phyloP scores from a whole-genome alignment of 2,797 vertebrate genomes.

The Odontamblyopus lacepedii region DNA sequence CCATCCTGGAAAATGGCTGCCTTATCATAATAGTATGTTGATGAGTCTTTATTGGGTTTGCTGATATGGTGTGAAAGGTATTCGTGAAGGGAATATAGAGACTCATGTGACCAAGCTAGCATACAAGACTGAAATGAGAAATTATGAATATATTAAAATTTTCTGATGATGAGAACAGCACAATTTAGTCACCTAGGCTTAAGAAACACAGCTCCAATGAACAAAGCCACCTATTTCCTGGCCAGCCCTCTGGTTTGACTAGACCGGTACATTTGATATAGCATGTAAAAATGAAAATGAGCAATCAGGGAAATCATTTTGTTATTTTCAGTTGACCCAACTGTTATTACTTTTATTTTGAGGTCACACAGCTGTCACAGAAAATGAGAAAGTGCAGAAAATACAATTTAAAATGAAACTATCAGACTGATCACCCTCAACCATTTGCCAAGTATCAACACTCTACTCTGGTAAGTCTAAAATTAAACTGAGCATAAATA shows the following conservation, averaged over 20 bases:
- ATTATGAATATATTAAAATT: too few relatives aligned
- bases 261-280: too few relatives aligned
- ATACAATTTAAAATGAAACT: constrained; percentile 10
- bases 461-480: not conserved
- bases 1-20: constrained; percentile 8
- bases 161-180: too few relatives aligned
- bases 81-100: constrained; percentile 1
- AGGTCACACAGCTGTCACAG: constrained; percentile 22
- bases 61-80: not conserved
- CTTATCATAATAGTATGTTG: constrained; percentile 1
- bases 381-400: constrained; percentile 14
- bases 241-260: too few relatives aligned
- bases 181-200: too few relatives aligned
- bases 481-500: not conserved
- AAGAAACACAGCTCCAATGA: too few relatives aligned
- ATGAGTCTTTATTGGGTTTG: not conserved
- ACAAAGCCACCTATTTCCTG: too few relatives aligned
- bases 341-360: constrained; percentile 40
- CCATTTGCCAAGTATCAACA: not conserved
- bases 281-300: too few relatives aligned
- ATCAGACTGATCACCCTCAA: not conserved
- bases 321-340: constrained; percentile 20
- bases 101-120: not conserved
- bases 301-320: constrained; percentile 6
- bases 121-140: too few relatives aligned